These are phyloP conservation scores for Eptatretus burgeri DNA, from an alignment of 2,113 vertebrate genomes.

Conservation along the genomic window DNA sequence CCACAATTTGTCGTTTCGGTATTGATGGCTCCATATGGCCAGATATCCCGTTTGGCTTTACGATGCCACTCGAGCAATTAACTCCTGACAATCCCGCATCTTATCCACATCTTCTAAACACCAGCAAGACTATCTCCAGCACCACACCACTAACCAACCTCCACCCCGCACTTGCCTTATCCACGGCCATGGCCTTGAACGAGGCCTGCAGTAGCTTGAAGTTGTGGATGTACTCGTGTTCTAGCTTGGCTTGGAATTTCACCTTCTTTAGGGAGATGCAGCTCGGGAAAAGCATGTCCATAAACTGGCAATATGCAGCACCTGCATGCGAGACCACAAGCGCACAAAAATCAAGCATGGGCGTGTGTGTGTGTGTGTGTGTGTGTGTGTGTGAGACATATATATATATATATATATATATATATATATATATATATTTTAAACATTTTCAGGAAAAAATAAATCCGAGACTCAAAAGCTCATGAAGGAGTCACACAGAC, in stretches of 20 bases:
- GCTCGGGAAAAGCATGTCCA: conserved; percentile 10
- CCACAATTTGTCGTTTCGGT: too few species aligned
- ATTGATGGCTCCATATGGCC: too few species aligned
- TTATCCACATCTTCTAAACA: not conserved
- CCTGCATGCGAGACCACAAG: not conserved
- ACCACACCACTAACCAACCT: not conserved
- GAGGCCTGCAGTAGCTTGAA: conserved; percentile 9
- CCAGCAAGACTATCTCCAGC: not conserved
- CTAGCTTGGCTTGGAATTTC: conserved; percentile 8
- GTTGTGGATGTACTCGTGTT: conserved; percentile 10
- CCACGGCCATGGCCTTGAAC: conserved; percentile 8
- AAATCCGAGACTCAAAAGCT: too few species aligned
- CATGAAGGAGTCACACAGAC: too few species aligned
- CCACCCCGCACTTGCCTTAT: conserved; percentile 16
- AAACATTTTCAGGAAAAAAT: too few species aligned
- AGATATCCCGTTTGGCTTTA: too few species aligned
- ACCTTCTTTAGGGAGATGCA: conserved; percentile 8
- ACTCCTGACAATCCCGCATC: too few species aligned
- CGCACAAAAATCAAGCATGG: not conserved
- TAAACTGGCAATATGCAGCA: conserved; percentile 8
- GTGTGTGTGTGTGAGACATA: too few species aligned
- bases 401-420: too few species aligned
- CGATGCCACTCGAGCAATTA: too few species aligned
- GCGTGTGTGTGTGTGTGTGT: not conserved
- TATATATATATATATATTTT: too few species aligned